Evolutionary conservation across 2,113 vertebrate genomes (phyloP).

Genomic region (Gymnocephalus cernua): DNA sequence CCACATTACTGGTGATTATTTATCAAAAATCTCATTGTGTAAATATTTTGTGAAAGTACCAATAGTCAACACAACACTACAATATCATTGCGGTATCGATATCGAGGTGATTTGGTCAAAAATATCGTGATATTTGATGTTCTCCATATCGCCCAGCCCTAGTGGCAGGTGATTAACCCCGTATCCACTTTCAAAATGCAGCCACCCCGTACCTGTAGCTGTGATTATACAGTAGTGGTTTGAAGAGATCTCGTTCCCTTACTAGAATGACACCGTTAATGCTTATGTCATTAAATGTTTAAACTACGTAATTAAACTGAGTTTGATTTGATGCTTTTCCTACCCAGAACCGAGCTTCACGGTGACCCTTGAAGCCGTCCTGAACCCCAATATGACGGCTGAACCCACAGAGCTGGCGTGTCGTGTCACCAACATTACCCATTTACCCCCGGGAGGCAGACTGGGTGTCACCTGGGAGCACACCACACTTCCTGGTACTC

Average conservation of each 20-base stretch:
- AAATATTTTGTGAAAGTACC: too few relatives aligned
- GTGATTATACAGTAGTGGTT: too few relatives aligned
- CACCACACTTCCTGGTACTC: conserved; percentile 68
- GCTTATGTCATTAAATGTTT: neutral
- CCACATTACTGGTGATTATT: too few relatives aligned
- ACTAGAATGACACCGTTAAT: neutral
- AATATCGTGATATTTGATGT: too few relatives aligned
- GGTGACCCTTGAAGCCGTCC: conserved; percentile 83
- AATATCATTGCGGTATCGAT: too few relatives aligned
- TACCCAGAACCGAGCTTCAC: conserved; percentile 86
- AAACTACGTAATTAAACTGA: neutral
- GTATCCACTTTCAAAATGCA: too few relatives aligned
- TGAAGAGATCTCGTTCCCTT: neutral
- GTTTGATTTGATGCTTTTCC: neutral
- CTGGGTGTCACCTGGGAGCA: conserved; percentile 91
- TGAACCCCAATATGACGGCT: conserved; percentile 83
- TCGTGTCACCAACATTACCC: conserved; percentile 81
- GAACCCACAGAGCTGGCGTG: conserved; percentile 91
- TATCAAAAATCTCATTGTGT: too few relatives aligned
- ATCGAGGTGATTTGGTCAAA: too few relatives aligned
- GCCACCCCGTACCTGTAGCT: too few relatives aligned
- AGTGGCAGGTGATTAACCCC: too few relatives aligned
- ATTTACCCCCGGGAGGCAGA: conserved; percentile 66
- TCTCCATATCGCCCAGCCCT: too few relatives aligned
- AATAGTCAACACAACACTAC: too few relatives aligned